These are phyloP conservation scores for Drosophila grimshawi DNA, from an alignment of 1,140 invertebrate species.

Conservation along the genomic window DNA sequence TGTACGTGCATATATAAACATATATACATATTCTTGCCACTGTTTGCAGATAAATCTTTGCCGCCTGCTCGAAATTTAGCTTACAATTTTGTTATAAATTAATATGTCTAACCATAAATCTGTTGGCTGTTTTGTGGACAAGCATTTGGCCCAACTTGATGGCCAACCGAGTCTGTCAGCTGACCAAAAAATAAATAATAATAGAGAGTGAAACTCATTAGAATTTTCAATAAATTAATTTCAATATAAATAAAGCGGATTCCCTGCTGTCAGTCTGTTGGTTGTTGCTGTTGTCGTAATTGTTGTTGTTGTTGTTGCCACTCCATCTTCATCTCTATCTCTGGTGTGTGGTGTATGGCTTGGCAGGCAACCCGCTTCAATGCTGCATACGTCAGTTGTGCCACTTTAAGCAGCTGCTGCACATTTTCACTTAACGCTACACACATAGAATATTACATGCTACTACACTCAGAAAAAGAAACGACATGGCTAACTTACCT, in stretches of 20 bases:
- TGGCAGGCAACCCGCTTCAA: conserved; percentile 48
- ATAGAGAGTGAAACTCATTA: conserved; percentile 61
- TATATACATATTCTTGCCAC: conserved; percentile 17
- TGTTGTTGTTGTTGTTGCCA: conserved; percentile 31
- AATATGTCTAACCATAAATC: conserved; percentile 76
- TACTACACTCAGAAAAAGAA: too few relatives aligned
- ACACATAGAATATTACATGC: conserved; percentile 18
- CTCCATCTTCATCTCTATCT: conserved; percentile 68
- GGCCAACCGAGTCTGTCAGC: conserved; percentile 22
- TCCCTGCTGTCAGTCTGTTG: conserved; percentile 47
- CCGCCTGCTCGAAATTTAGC: conserved; percentile 56
- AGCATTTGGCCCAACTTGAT: conserved; percentile 48
- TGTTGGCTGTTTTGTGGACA: conserved; percentile 61
- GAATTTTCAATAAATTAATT: conserved; percentile 82
- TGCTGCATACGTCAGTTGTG: conserved; percentile 67
- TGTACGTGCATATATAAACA: conserved; percentile 4
- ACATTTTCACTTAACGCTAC: conserved; percentile 40
- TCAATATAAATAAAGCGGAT: conserved; percentile 72
- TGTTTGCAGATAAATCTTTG: conserved; percentile 57
- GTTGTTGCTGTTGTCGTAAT: conserved; percentile 11
- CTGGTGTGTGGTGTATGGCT: conserved; percentile 39
- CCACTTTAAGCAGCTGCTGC: conserved; percentile 47
- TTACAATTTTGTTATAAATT: conserved; percentile 77
- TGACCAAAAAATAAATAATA: conserved; percentile 26
- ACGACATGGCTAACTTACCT: too few relatives aligned